Percentiles rank a stretch among this genome's conserved stretches.
phyloP scores from a whole-genome alignment of 2,888 invertebrate species.

The Loripinus fragilis region DNA sequence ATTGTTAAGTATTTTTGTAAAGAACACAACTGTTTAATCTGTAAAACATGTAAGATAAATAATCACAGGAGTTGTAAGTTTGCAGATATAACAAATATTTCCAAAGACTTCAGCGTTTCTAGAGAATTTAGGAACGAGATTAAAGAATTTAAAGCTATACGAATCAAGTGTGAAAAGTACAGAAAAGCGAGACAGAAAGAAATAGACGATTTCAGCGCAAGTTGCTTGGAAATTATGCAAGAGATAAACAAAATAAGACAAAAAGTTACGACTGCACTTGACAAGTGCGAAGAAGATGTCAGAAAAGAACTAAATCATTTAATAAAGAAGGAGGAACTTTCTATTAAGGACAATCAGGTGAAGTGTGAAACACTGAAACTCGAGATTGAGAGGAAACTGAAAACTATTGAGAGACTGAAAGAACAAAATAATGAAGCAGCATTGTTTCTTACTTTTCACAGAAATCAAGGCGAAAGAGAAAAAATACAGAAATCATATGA shows the following conservation, averaged over 20 bases:
- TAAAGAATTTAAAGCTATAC: not conserved
- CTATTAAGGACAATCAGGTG: not conserved
- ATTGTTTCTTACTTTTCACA: slow-evolving; percentile 3
- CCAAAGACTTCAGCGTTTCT: not conserved
- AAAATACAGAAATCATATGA: not conserved
- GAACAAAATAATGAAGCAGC: slow-evolving; percentile 16
- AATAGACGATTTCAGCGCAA: not conserved
- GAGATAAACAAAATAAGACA: slow-evolving; percentile 6
- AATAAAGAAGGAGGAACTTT: not conserved
- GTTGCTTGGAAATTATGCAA: not conserved
- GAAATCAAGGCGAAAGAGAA: not conserved
- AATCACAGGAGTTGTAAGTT: not conserved
- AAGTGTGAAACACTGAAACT: not conserved
- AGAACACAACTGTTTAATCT: not conserved
- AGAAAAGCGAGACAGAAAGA: not conserved
- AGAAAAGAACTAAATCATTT: slow-evolving; percentile 10
- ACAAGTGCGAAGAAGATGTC: not conserved
- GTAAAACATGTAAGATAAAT: slow-evolving; percentile 1
- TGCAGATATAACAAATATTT: slow-evolving; percentile 6
- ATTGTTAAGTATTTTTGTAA: slow-evolving; percentile 1
- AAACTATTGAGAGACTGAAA: not conserved
- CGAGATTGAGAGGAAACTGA: not conserved
- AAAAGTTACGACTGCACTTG: not conserved
- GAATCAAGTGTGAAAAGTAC: slow-evolving; percentile 4
- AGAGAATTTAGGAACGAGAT: slow-evolving; percentile 8